These are phyloP conservation scores for Thereva unica DNA, from an alignment of 2,888 invertebrate species.

Conservation along the genomic window DNA sequence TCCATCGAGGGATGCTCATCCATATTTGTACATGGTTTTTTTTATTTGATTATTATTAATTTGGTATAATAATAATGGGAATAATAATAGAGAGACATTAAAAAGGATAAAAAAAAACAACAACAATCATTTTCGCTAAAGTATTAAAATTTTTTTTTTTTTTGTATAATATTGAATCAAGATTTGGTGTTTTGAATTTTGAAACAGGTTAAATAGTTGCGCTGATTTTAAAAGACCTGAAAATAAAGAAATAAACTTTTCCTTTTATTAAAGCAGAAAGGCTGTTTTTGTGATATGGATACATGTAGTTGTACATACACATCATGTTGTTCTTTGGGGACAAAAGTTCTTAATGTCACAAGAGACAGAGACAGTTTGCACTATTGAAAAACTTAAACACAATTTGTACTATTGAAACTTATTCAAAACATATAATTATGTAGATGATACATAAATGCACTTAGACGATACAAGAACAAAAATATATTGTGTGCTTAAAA, in stretches of 20 bases:
- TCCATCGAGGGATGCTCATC: background rate
- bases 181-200: background rate
- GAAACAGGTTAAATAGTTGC: constrained; percentile 25
- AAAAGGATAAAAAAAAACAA: too few species aligned
- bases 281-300: background rate
- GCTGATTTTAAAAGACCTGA: constrained; percentile 19
- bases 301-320: background rate
- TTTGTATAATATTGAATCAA: too few species aligned
- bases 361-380: background rate
- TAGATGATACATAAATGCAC: too few species aligned
- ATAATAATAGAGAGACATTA: too few species aligned
- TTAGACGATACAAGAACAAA: too few species aligned
- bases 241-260: constrained; percentile 14
- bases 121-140: too few species aligned
- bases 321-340: background rate
- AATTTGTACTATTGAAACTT: too few species aligned
- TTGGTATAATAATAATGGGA: too few species aligned
- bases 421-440: too few species aligned
- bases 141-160: too few species aligned
- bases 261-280: background rate
- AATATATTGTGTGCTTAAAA: too few species aligned
- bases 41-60: background rate
- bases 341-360: background rate
- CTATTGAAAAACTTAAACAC: too few species aligned
- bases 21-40: constrained; percentile 17